These are phyloP conservation scores for Yponomeuta malinellus DNA, from an alignment of 2,888 invertebrate species.

Conservation along the genomic window DNA sequence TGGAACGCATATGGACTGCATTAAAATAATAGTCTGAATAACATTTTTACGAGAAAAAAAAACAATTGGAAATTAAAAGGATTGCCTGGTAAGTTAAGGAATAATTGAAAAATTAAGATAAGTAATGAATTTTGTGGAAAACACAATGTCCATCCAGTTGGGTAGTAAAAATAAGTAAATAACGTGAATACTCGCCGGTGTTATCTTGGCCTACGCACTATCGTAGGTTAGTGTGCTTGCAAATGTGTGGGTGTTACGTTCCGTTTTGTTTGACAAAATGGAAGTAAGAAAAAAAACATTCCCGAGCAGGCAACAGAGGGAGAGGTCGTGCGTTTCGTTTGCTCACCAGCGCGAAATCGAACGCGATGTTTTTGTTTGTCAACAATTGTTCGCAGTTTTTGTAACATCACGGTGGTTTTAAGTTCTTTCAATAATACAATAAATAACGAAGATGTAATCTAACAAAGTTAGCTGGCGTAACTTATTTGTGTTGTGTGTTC, in stretches of 20 bases:
- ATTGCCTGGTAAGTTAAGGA: too few species aligned
- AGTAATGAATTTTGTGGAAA: too few species aligned
- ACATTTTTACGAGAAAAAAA: too few species aligned
- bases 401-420: slow-evolving; percentile 35
- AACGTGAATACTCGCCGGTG: too few species aligned
- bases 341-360: slow-evolving; percentile 28
- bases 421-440: slow-evolving; percentile 19
- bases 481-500: slow-evolving; percentile 33
- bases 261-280: background rate
- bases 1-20: too few species aligned
- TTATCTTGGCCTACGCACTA: too few species aligned
- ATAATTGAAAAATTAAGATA: too few species aligned
- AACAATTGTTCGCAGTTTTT: slow-evolving; percentile 40
- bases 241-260: slow-evolving; percentile 6
- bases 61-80: too few species aligned
- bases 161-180: too few species aligned
- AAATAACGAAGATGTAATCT: slow-evolving; percentile 30
- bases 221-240: too few species aligned
- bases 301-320: slow-evolving; percentile 39
- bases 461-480: slow-evolving; percentile 31
- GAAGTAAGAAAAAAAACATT: slow-evolving; percentile 34
- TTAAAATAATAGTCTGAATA: too few species aligned
- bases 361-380: slow-evolving; percentile 61
- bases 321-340: slow-evolving; percentile 34
- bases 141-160: too few species aligned